Evolutionary conservation across 2,113 vertebrate genomes (phyloP).

Genomic region (Urocitellus parryii): DNA sequence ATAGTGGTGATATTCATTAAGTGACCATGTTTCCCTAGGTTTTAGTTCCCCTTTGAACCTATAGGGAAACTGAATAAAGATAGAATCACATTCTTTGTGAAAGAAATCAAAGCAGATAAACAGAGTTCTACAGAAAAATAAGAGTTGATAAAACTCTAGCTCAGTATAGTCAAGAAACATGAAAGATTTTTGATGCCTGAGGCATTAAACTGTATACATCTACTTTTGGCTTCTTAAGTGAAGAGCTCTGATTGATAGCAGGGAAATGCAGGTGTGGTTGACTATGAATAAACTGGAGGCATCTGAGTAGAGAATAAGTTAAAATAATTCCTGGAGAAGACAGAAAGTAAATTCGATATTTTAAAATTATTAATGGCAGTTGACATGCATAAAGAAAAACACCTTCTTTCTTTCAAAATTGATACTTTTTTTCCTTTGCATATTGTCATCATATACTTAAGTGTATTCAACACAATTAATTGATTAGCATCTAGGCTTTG

Average conservation of each 20-base stretch:
- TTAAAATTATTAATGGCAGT: background rate
- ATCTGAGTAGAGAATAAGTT: background rate
- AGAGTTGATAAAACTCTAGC: background rate
- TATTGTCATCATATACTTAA: background rate
- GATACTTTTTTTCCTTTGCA: background rate
- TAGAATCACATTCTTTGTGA: background rate
- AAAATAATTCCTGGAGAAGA: conserved; percentile 25
- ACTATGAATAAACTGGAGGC: background rate
- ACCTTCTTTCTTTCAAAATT: background rate
- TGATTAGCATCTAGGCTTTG: background rate
- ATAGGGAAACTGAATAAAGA: background rate
- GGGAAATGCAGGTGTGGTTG: background rate
- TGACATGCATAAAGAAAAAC: background rate
- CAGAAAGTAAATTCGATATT: background rate
- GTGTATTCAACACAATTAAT: background rate
- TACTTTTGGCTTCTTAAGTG: background rate
- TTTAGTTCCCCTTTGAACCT: background rate
- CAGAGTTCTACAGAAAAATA: background rate
- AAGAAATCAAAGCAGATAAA: conserved; percentile 43
- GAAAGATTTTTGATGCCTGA: conserved; percentile 3
- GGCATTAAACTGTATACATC: background rate
- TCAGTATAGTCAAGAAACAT: conserved; percentile 5
- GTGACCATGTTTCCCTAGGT: background rate
- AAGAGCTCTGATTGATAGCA: background rate
- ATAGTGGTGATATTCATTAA: background rate